Evolutionary conservation across 2,113 vertebrate species (phyloP).

Genomic region (Syngnathus typhle): DNA sequence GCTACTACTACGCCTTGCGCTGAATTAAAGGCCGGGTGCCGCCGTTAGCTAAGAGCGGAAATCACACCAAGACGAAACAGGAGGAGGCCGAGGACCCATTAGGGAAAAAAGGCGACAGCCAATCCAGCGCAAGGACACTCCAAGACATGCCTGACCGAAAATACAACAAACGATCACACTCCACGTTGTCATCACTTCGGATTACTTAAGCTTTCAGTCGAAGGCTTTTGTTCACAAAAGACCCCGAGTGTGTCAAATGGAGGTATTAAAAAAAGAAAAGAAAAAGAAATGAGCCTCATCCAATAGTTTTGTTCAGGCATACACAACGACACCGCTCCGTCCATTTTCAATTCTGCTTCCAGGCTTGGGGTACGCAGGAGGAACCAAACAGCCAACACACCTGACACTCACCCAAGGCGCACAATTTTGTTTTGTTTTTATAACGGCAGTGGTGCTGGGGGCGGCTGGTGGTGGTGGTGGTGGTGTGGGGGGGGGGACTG

Average conservation of each 20-base stretch:
- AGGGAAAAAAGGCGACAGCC: constrained; percentile 13
- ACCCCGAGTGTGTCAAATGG: too few relatives aligned
- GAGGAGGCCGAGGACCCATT: constrained; percentile 8
- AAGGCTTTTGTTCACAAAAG: background rate
- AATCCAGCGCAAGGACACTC: constrained; percentile 35
- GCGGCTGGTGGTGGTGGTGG: too few relatives aligned
- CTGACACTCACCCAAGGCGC: too few relatives aligned
- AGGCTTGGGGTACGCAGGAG: too few relatives aligned
- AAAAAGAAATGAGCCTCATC: background rate
- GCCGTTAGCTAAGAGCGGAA: background rate
- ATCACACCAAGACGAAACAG: background rate
- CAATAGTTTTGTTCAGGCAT: background rate
- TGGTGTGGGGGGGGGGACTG: too few relatives aligned
- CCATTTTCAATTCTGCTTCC: background rate
- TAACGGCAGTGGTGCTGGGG: too few relatives aligned
- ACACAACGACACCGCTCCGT: background rate
- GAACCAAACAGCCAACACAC: too few relatives aligned
- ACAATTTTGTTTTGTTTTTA: too few relatives aligned
- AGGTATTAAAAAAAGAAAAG: too few relatives aligned
- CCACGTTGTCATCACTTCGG: background rate
- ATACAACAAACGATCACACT: constrained; percentile 10
- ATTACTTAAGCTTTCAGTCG: background rate
- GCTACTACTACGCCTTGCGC: background rate
- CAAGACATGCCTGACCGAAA: constrained; percentile 57
- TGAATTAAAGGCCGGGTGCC: background rate